Base-by-base conservation (phyloP, 2,888 invertebrate species). In the Globia sparganii region DNA sequence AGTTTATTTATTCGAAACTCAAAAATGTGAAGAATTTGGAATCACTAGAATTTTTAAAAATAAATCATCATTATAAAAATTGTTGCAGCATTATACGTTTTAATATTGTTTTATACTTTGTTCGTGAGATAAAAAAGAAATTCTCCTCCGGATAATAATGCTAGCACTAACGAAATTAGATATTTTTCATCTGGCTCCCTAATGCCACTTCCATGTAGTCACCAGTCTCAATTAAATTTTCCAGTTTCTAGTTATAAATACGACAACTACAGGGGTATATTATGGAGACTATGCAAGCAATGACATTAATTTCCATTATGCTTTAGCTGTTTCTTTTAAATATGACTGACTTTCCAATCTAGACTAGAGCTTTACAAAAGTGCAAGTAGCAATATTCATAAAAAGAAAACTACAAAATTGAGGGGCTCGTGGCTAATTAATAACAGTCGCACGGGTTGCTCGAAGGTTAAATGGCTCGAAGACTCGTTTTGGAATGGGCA, bases 151-250 rank as follows among this genome's bases (percentile, higher is more conserved):
- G 56, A n/a, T n/a, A 21, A 31, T 46, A 21, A 34, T 31, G 4
- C n/a, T 53, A n/a, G 8, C 15, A 31, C 34, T 56, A 58, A 56
- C 15, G 0, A 46, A 65, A 49, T 49, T 64, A 49, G 31, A 72
- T 58, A 49, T 72, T 72, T 58, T 78, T 78, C 56, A 78, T 72
- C 4, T 18, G 18, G 25, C 34, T 65, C 72, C 40, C 9, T 78
- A 59, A 72, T 78, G 72, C 65, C 40, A 25, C 79, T 78, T 78
- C 65, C 58, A 65, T 78, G 78, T 72, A 72, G 5, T 58, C 71
- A 56, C 43, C 62, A 40, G 15, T 71, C 58, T 28, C 49, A 58
- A 72, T 78, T 64, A 49, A 5, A 49, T 59, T 65, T 58, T 56
- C 31, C 72, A 28, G 72, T 65, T 72, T 25, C 31, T 58, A 43